Conservation (phyloP, 1,140 invertebrate genomes). For the Eumeta japonica region DNA sequence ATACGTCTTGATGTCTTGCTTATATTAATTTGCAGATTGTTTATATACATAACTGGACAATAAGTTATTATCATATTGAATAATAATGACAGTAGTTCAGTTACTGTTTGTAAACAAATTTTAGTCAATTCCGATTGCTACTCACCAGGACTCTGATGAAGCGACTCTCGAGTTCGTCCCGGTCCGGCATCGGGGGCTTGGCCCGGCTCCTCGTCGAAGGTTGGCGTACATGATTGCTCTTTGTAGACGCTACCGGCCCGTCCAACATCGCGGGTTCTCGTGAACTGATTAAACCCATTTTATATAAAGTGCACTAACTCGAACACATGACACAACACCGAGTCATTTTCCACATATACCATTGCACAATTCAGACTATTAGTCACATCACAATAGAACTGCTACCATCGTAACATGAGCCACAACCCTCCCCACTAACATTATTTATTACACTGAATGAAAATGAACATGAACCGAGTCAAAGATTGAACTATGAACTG, state of each 20-base stretch:
- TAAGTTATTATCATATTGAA: too few species aligned
- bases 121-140: slow-evolving; percentile 5
- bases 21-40: too few species aligned
- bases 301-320: slow-evolving; percentile 40
- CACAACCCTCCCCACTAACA: too few species aligned
- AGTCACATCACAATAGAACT: too few species aligned
- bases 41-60: too few species aligned
- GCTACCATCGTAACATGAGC: too few species aligned
- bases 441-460: too few species aligned
- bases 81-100: too few species aligned
- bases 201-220: slow-evolving; percentile 71
- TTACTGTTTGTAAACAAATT: slow-evolving; percentile 48
- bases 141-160: slow-evolving; percentile 95
- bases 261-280: slow-evolving; percentile 54
- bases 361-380: too few species aligned
- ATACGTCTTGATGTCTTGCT: too few species aligned
- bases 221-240: slow-evolving; percentile 62
- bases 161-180: slow-evolving; percentile 82
- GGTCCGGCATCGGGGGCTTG: slow-evolving; percentile 86
- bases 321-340: slow-evolving; percentile 30
- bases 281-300: slow-evolving; percentile 57
- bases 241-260: slow-evolving; percentile 41
- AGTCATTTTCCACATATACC: slow-evolving; percentile 49
- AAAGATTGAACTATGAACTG: too few species aligned
- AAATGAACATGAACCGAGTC: too few species aligned